Conservation (phyloP, 53 echinoderm and acorn worm genomes). For the Zoroaster sp. region DNA sequence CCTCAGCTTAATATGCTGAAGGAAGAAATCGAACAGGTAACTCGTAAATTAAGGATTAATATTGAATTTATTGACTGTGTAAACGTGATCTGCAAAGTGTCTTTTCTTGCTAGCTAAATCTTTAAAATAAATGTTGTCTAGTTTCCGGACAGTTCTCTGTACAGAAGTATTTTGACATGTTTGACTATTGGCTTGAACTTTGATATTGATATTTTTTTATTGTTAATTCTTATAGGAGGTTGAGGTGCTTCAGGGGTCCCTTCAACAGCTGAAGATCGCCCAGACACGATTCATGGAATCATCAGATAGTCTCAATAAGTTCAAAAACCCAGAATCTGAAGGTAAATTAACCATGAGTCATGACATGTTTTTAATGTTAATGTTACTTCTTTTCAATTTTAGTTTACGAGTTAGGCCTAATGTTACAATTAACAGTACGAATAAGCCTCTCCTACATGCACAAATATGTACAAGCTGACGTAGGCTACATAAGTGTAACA, state of each 20-base stretch:
- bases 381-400: no score
- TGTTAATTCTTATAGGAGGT: slow-evolving; percentile 72
- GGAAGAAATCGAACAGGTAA: slow-evolving; percentile 93
- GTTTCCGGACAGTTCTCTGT: neutral
- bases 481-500: no score
- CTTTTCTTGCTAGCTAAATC: neutral
- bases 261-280: slow-evolving; percentile 93
- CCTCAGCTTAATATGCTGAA: slow-evolving; percentile 91
- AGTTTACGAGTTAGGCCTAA: no score
- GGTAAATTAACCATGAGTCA: no score
- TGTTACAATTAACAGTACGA: neutral
- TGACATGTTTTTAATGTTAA: no score
- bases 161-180: neutral
- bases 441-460: no score
- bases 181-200: no score
- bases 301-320: slow-evolving; percentile 81
- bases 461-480: no score
- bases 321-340: slow-evolving; percentile 72
- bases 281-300: slow-evolving; percentile 92
- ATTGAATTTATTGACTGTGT: neutral
- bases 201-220: neutral
- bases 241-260: slow-evolving; percentile 85
- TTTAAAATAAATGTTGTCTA: neutral
- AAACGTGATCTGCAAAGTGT: neutral
- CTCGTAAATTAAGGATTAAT: neutral